phyloP scores from a whole-genome alignment of 2,797 vertebrate species.

The Halcyon smyrnensis region DNA sequence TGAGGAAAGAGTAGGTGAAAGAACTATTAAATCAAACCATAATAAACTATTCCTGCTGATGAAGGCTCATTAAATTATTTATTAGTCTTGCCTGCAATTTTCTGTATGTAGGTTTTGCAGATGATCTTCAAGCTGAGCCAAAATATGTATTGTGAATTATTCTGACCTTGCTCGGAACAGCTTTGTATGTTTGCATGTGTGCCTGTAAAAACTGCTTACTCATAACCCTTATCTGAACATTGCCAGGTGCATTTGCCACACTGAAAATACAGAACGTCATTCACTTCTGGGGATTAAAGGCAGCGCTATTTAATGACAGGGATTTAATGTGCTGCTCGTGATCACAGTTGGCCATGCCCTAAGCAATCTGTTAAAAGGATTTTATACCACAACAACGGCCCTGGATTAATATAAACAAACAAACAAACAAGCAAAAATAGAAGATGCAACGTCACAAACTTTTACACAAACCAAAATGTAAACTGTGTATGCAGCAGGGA shows the following conservation, averaged over 20 bases:
- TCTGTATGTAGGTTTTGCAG: background rate
- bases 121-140: slow-evolving; percentile 12
- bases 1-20: background rate
- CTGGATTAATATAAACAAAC: background rate
- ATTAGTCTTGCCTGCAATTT: background rate
- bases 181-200: background rate
- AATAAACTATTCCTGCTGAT: background rate
- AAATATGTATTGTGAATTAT: background rate
- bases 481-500: background rate
- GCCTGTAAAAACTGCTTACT: background rate
- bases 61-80: background rate
- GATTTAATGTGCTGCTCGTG: background rate
- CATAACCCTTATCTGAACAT: background rate
- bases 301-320: background rate
- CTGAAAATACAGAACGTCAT: background rate
- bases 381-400: background rate
- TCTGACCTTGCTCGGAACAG: background rate
- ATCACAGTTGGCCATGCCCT: background rate
- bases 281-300: background rate
- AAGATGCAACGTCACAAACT: background rate
- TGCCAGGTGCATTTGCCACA: background rate
- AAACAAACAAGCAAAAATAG: background rate
- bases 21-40: background rate
- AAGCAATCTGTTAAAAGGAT: background rate
- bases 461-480: background rate